Base-by-base conservation (phyloP, 2,797 vertebrate genomes). In the Nannoperca australis region DNA sequence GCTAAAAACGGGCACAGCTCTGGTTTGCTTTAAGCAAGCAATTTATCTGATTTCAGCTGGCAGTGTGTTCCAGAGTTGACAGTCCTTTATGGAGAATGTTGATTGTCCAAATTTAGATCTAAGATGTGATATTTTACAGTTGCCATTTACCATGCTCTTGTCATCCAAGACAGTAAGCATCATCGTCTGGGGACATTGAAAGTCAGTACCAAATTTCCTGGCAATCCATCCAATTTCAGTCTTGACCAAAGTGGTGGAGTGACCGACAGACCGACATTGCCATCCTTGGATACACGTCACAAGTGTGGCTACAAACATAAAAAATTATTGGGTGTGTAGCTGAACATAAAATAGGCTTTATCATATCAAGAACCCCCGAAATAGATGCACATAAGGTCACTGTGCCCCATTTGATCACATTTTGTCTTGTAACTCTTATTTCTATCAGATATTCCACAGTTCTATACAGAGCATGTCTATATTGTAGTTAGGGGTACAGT, bases 331-430 rank as follows among this genome's bases (percentile, higher is more conserved):
- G 9, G 20, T 34, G 4, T 56, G 30, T 45, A 13, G 34, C 56
- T 1, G 38, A 40, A 4, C 17, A 12, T 47, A 24, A 75, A 67
- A 53, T 58, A 38, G 36, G 36, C 15, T 70, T 78, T 34, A 38
- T 72, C n/a, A 59, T 60, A 73, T 78, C 68, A 70, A 73, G 47
- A 54, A 24, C 22, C 2, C 20, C 49, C 34, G 15, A 61, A 22
- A 58, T 24, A 62, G 17, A 77, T 47, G 12, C 36, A 73, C 1
- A 9, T 49, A 4, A 68, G 51, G 45, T 80, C 70, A 69, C 17
- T 3, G 3, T 73, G 59, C 24, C 60, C 62, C 9, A 1, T 78
- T 27, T 64, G 22, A 74, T 66, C 34, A 44, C 2, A 51, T 50
- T 59, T 27, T 36, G 36, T 36, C 12, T 8, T 61, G 32, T n/a